A percentile compares a stretch with the other conserved stretches of the same genome.
Evolutionary conservation across 2,888 invertebrate species (phyloP).

Genomic region (Mythimna ferrago): DNA sequence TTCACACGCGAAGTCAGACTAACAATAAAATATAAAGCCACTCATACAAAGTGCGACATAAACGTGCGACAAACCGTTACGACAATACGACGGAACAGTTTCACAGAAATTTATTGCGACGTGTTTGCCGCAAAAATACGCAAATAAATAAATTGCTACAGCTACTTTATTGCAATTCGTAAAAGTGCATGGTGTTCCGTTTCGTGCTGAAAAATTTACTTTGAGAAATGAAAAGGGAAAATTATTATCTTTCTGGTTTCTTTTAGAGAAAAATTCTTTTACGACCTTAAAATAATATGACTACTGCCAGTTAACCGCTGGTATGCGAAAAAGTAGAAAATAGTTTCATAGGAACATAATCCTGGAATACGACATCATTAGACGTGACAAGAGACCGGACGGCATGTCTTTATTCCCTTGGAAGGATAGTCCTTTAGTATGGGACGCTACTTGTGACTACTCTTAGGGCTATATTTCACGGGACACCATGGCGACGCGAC

Average conservation of each 20-base stretch:
- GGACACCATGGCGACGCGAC: no score
- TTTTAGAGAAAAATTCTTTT: background rate
- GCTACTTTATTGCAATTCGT: conserved; percentile 43
- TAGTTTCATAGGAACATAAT: no score
- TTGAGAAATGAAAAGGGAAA: background rate
- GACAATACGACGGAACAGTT: conserved; percentile 38
- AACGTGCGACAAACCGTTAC: conserved; percentile 42
- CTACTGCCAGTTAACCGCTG: background rate
- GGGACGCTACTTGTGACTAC: no score
- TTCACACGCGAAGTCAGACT: background rate
- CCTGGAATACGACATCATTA: no score
- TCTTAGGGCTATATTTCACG: no score
- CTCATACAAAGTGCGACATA: conserved; percentile 40
- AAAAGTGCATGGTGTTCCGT: conserved; percentile 30
- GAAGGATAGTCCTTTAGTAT: no score
- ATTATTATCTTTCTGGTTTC: background rate
- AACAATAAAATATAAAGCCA: conserved; percentile 20
- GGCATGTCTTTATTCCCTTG: no score
- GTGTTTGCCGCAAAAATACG: conserved; percentile 53
- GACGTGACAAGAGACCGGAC: no score
- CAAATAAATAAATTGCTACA: conserved; percentile 27
- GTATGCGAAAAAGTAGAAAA: no score
- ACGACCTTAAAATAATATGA: background rate
- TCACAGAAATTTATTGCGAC: conserved; percentile 45
- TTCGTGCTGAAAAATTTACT: background rate